Evolutionary conservation across 2,797 vertebrate species (phyloP).

Genomic region (Thalassophryne amazonica): DNA sequence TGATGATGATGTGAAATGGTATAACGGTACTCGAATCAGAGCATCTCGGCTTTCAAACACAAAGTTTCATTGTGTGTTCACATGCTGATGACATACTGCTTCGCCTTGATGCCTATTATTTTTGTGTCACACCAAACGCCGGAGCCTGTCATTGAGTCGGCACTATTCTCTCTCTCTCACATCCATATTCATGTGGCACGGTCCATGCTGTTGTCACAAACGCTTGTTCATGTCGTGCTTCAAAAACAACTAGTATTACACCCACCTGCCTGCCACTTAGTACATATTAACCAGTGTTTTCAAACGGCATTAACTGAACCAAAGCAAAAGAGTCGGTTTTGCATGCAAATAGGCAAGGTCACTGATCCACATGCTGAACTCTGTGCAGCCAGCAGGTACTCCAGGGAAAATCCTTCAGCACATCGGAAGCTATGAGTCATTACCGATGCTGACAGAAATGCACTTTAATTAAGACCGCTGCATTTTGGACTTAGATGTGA

Average conservation of each 20-base stretch:
- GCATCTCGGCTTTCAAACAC: conserved; percentile 9
- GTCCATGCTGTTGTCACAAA: background rate
- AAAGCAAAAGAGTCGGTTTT: conserved; percentile 28
- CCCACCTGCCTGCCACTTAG: conserved; percentile 2
- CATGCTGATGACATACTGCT: conserved; percentile 10
- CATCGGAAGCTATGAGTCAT: conserved; percentile 47
- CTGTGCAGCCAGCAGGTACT: conserved; percentile 43
- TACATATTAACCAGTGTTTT: conserved; percentile 16
- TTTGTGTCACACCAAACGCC: conserved; percentile 27
- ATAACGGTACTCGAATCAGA: conserved; percentile 21
- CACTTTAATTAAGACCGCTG: conserved; percentile 58
- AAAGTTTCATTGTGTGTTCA: conserved; percentile 26
- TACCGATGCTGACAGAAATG: conserved; percentile 51
- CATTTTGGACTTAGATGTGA: conserved; percentile 44
- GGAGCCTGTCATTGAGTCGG: conserved; percentile 25
- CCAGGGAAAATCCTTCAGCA: conserved; percentile 35
- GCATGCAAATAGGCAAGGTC: conserved; percentile 51
- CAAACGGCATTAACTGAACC: background rate
- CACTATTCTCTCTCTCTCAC: background rate
- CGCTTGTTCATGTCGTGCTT: conserved; percentile 10
- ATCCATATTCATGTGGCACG: conserved; percentile 13
- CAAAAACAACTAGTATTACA: background rate
- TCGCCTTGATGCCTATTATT: conserved; percentile 29
- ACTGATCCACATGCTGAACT: conserved; percentile 42
- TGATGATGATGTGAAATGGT: conserved; percentile 2